Conservation (phyloP, 2,113 vertebrate species). For the Sinocyclocheilus anshuiensis region DNA sequence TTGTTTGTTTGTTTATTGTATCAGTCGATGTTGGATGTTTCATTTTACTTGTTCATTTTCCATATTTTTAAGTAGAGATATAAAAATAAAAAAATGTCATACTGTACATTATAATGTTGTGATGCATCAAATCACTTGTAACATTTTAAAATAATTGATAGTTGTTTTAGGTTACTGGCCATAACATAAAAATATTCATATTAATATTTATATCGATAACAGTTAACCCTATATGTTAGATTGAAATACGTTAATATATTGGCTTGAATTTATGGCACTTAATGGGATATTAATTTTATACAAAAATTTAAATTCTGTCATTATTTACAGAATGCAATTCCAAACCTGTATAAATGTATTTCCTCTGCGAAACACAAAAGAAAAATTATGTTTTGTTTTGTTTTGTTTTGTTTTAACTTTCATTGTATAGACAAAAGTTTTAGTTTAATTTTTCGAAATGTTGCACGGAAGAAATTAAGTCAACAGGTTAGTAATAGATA, state of each 20-base stretch:
- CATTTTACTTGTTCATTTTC: not conserved
- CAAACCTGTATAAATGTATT: not conserved
- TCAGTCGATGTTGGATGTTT: not conserved
- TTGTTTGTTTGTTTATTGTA: not conserved
- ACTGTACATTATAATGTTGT: not conserved
- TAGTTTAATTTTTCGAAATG: no score
- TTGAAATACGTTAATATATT: not conserved
- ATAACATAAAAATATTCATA: not conserved
- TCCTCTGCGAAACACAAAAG: no score
- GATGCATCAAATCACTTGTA: not conserved
- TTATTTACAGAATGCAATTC: not conserved
- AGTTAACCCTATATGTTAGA: not conserved
- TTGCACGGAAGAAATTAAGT: not conserved
- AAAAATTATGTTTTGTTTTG: no score
- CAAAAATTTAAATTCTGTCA: no score
- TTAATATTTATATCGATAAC: not conserved
- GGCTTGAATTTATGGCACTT: no score
- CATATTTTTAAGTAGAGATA: no score
- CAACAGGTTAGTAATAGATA: not conserved
- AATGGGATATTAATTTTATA: no score
- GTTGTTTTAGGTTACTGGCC: not conserved
- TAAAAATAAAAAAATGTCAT: no score
- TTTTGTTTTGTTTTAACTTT: no score
- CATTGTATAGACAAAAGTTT: no score
- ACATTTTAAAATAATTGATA: not conserved